Base-by-base conservation (phyloP, 2,797 vertebrate genomes). In the Synaphobranchus kaupii region DNA sequence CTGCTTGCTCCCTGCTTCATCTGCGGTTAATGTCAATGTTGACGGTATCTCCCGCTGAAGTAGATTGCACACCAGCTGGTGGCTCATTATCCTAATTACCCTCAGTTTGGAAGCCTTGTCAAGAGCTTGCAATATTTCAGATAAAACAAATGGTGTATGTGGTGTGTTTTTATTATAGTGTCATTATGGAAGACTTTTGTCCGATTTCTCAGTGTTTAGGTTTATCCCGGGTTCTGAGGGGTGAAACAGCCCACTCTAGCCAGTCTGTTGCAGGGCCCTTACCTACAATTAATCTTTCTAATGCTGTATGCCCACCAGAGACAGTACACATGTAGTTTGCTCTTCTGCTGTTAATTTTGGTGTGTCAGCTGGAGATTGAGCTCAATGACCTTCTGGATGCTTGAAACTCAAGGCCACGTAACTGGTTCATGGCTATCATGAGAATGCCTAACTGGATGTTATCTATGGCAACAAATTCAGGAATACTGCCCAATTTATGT, bases 31-130 rank as follows among this genome's bases (percentile, higher is more conserved):
- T 82, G 28, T 66, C 60, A 68, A 39, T 76, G 10, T 47, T 66
- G 78, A 86, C 47, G 31, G 56, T 86, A 52, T 25, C 50, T 71
- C 85, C 84, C 47, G 0, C 84, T 60, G 85, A 25, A 22, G 56
- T 66, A 48, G 76, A 47, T 63, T 86, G 39, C 78, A 47, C 85
- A 81, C 52, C 85, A 86, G 85, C 85, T 83, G 86, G 58, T 83
- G 25, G 58, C 86, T 82, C 44, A 68, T 86, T 86, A 82, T 13
- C 78, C 58, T 86, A 86, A 83, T 82, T 83, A 68, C 39, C 34
- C 86, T 68, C 39, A 31, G 58, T 82, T 82, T 86, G 56, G 68
- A 39, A 17, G 31, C 28, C 68, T 73, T 10, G 68, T 39, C 31
- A 17, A 73, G 68, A 73, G 28, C 68, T 34, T 73, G 68, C 68